Base-by-base conservation (phyloP, 2,797 vertebrate species). In the Smutsia gigantea region DNA sequence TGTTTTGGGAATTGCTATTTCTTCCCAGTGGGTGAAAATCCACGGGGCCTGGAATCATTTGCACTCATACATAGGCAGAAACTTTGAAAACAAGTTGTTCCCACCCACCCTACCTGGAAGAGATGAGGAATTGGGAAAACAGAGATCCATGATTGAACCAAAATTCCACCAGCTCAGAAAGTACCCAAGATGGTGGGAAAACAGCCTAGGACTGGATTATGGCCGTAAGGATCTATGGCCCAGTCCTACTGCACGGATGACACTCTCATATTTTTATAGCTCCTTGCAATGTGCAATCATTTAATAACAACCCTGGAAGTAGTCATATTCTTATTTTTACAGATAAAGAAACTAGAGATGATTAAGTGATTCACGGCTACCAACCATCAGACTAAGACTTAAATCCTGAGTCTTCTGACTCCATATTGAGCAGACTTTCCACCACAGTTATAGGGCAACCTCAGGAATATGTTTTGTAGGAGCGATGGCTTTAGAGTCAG, bases 121-220 rank as follows among this genome's bases (percentile, higher is more conserved):
- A 51, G 59, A 55, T 29, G 31, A 97, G 37, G 39, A 92, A 69
- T 0, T 49, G 4, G 59, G 27, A 64, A 91, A 75, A 75, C 11
- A 78, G 42, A 93, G 18, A 82, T 53, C 63, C 23, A 7, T 7
- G 61, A 61, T 51, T 29, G 72, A 75, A 21, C 17, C 72, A 69
- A 89, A 94, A 57, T 87, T n/a, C 69, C 34, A 86, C 83, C 31
- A 71, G 64, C 27, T 90, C 71, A 74, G 72, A 79, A 94, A 88
- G 46, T 88, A 4, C 19, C 25, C 37, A 25, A 4, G 4, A 53
- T 14, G 69, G 49, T 29, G 9, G 57, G 39, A 21, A 71, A 46
- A n/a, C 46, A 23, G 17, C 17, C 37, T 63, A 78, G n/a, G 51
- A 63, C 34, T 37, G 8, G 15, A 39, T 18, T 1, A 55, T 46